These are phyloP conservation scores for Nomada goodeniana DNA, from an alignment of 2,888 invertebrate species.

Conservation along the genomic window DNA sequence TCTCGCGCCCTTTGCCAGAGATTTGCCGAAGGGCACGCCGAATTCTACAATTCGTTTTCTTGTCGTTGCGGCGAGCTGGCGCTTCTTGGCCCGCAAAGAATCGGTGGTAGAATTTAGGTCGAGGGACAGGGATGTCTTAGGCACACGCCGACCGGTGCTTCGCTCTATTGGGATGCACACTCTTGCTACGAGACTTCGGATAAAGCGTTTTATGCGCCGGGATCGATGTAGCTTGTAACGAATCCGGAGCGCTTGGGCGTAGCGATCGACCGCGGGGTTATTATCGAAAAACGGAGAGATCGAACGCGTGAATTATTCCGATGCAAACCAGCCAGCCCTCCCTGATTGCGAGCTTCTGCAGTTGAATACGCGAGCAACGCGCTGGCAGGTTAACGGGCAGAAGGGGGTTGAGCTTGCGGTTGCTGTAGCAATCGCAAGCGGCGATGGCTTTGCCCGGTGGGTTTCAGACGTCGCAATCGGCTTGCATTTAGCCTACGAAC, in stretches of 20 bases:
- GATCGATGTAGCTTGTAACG: constrained; percentile 63
- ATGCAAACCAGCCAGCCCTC: constrained; percentile 31
- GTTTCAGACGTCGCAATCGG: constrained; percentile 36
- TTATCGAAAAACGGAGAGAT: constrained; percentile 52
- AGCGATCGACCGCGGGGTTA: constrained; percentile 54
- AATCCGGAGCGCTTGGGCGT: constrained; percentile 62
- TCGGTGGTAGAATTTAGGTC: constrained; percentile 54
- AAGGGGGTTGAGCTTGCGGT: constrained; percentile 10
- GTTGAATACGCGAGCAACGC: constrained; percentile 26
- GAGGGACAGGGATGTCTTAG: constrained; percentile 35
- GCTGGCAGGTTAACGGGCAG: not conserved
- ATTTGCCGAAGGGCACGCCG: constrained; percentile 15
- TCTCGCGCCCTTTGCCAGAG: constrained; percentile 3
- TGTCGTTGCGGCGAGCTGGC: constrained; percentile 9
- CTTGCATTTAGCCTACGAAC: constrained; percentile 21
- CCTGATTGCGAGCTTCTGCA: constrained; percentile 16
- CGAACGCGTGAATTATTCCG: constrained; percentile 46
- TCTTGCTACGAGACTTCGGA: constrained; percentile 31
- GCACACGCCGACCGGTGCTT: constrained; percentile 21
- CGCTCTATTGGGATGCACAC: constrained; percentile 44
- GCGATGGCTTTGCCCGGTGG: constrained; percentile 25
- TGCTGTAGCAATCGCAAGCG: not conserved
- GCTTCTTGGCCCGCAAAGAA: constrained; percentile 53
- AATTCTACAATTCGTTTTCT: constrained; percentile 24
- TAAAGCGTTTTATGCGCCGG: constrained; percentile 47